A percentile compares a stretch with the other conserved stretches of the same genome.
These are phyloP conservation scores for Hoplias malabaricus DNA, from an alignment of 2,113 vertebrate species.

Conservation along the genomic window DNA sequence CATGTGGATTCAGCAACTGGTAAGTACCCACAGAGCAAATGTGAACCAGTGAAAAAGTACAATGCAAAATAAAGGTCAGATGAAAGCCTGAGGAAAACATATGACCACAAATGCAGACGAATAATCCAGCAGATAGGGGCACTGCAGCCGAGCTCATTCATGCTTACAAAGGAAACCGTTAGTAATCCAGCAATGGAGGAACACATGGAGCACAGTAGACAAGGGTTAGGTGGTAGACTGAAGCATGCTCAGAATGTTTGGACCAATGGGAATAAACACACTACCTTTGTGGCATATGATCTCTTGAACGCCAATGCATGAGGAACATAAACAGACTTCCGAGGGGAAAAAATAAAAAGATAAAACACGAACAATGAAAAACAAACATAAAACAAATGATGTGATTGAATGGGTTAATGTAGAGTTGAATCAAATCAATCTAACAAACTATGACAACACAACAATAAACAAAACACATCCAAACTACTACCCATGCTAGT, in stretches of 20 bases:
- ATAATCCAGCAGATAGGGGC: conserved; percentile 54
- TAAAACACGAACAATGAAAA: conserved; percentile 65
- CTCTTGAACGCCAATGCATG: conserved; percentile 97
- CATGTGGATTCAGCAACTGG: neutral
- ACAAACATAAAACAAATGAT: conserved; percentile 75
- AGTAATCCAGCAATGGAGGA: conserved; percentile 51
- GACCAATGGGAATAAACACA: conserved; percentile 75
- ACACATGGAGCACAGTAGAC: conserved; percentile 22
- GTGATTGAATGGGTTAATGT: conserved; percentile 83
- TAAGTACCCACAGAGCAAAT: conserved; percentile 10
- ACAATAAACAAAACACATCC: conserved; percentile 18
- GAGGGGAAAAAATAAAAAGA: conserved; percentile 69
- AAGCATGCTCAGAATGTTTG: conserved; percentile 72
- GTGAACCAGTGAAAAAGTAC: conserved; percentile 11
- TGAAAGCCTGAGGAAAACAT: conserved; percentile 45
- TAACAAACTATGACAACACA: conserved; percentile 42
- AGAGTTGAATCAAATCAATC: conserved; percentile 57
- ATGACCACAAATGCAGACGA: conserved; percentile 25
- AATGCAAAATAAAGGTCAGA: conserved; percentile 29
- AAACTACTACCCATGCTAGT: conserved; percentile 8
- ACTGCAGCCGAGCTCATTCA: conserved; percentile 43
- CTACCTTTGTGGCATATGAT: conserved; percentile 95
- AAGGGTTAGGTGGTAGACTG: conserved; percentile 46
- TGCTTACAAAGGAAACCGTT: conserved; percentile 61
- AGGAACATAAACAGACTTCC: conserved; percentile 97